Conservation (phyloP, 2,113 vertebrate genomes). For the Bubo bubo region DNA sequence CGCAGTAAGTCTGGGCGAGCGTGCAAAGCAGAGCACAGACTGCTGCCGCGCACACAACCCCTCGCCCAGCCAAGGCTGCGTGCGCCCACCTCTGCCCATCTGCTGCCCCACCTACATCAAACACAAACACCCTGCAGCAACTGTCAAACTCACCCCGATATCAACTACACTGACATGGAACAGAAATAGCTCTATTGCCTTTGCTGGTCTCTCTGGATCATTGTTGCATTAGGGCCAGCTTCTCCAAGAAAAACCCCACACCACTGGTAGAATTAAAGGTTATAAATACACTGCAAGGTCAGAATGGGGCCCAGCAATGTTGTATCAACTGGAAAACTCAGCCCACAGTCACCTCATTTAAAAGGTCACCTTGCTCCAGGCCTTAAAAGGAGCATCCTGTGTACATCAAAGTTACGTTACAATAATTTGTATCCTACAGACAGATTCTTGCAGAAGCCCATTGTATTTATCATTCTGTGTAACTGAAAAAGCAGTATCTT, state of each 20-base stretch:
- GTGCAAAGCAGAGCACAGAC: background rate
- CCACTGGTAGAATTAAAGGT: background rate
- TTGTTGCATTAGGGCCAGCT: background rate
- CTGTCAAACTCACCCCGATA: accelerated
- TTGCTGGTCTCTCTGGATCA: background rate
- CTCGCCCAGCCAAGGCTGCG: background rate
- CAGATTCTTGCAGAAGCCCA: constrained; percentile 9
- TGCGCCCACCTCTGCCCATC: background rate
- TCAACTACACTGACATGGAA: accelerated
- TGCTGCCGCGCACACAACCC: too few species aligned
- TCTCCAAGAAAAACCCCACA: background rate
- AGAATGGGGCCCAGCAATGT: background rate
- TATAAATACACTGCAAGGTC: background rate
- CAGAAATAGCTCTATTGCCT: background rate
- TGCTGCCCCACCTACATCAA: background rate
- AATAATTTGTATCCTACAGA: constrained; percentile 19
- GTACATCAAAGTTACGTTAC: background rate
- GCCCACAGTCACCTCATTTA: background rate
- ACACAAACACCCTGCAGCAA: background rate
- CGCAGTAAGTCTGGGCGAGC: background rate
- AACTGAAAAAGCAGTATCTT: constrained; percentile 45
- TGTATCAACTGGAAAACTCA: background rate
- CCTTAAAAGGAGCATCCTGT: background rate
- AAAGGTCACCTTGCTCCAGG: background rate
- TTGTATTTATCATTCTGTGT: constrained; percentile 56